Percentiles rank a stretch among this genome's conserved stretches.
Evolutionary conservation across 2,888 invertebrate genomes (phyloP).

Genomic region (Andrena camellia): DNA sequence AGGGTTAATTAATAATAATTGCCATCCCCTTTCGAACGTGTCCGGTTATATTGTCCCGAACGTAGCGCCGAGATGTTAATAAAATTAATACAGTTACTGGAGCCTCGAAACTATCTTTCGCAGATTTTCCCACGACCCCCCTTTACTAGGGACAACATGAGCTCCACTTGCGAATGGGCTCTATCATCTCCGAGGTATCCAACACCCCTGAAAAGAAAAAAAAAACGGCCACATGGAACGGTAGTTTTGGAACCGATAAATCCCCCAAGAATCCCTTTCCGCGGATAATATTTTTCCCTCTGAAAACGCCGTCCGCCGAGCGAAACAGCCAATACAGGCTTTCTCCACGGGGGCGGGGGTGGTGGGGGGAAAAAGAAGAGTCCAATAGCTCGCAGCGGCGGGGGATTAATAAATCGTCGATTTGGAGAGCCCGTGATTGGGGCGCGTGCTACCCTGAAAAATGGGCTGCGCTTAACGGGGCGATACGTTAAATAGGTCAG

Average conservation of each 20-base stretch:
- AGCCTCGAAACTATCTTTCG: not conserved
- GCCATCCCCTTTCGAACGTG: not conserved
- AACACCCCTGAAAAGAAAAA: not conserved
- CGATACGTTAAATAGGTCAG: constrained; percentile 53
- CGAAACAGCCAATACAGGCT: not conserved
- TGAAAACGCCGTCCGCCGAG: not conserved
- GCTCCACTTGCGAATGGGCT: not conserved
- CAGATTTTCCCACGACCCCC: not conserved
- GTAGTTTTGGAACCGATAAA: not conserved
- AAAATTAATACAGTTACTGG: not conserved
- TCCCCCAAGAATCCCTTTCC: not conserved
- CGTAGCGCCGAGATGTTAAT: not conserved
- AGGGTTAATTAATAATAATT: not conserved
- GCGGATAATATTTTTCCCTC: not conserved
- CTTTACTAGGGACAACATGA: not conserved
- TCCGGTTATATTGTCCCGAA: not conserved
- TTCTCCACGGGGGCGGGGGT: not conserved
- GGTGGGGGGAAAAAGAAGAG: not conserved
- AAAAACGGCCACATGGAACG: not conserved
- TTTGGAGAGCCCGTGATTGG: constrained; percentile 14
- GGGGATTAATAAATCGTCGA: constrained; percentile 43
- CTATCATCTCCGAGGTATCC: not conserved
- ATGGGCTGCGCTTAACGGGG: constrained; percentile 36
- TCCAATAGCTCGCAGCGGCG: not conserved
- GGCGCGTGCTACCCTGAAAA: constrained; percentile 40